Conservation (phyloP, 92 coral and sea anemone genomes). For the Nematostella vectensis region DNA sequence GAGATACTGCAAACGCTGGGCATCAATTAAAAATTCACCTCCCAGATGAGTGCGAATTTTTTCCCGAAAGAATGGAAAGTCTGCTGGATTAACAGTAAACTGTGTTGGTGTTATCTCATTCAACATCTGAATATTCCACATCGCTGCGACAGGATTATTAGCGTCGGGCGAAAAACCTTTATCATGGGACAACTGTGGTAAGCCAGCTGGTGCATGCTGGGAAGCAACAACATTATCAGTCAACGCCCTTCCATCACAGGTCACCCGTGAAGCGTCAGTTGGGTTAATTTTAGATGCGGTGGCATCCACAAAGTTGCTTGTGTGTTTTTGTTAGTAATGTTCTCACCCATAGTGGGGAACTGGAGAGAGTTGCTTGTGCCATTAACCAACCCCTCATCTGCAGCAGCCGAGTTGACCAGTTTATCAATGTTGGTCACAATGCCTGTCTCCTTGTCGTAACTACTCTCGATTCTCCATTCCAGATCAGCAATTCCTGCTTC, state of each 20-base stretch:
- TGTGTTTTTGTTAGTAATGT: too few relatives aligned
- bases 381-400: too few relatives aligned
- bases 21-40: constrained; percentile 28
- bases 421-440: not conserved
- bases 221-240: too few relatives aligned
- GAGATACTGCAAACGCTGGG: constrained; percentile 37
- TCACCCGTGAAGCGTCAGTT: not conserved
- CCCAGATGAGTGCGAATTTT: constrained; percentile 31
- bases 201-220: too few relatives aligned
- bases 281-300: too few relatives aligned
- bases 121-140: constrained; percentile 35
- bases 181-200: not conserved
- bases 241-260: not conserved
- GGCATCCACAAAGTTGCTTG: too few relatives aligned
- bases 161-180: not conserved
- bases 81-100: constrained; percentile 35
- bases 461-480: constrained; percentile 16
- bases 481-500: constrained; percentile 14
- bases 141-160: constrained; percentile 17
- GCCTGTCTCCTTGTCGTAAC: too few relatives aligned
- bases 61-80: constrained; percentile 40
- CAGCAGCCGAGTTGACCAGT: not conserved
- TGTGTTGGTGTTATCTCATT: constrained; percentile 22
- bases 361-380: too few relatives aligned
- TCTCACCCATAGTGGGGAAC: too few relatives aligned